Conservation (phyloP, 2,888 invertebrate species). For the Onthophagus sagittarius region DNA sequence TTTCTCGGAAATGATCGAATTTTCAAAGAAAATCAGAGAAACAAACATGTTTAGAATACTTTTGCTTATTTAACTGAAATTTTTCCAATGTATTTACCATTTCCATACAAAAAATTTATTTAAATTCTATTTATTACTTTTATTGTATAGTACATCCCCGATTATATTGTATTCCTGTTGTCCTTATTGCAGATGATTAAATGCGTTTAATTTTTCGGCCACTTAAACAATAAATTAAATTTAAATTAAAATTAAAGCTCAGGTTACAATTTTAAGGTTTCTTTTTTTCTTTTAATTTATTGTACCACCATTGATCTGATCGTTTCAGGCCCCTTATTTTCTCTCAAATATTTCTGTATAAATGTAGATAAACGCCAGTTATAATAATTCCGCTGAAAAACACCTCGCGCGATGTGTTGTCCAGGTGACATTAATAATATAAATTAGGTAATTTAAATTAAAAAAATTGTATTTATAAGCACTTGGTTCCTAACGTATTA, state of each 20-base stretch:
- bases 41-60: too few relatives aligned
- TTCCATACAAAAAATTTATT: too few relatives aligned
- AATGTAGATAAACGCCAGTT: slow-evolving; percentile 43
- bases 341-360: slow-evolving; percentile 35
- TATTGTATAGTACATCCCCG: slow-evolving; percentile 44
- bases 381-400: slow-evolving; percentile 43
- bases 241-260: slow-evolving; percentile 40
- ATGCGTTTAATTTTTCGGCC: not conserved
- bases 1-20: too few relatives aligned
- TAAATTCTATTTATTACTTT: slow-evolving; percentile 30
- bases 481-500: slow-evolving; percentile 50
- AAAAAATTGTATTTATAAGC: slow-evolving; percentile 46
- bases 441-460: slow-evolving; percentile 39
- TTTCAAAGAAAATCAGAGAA: too few relatives aligned
- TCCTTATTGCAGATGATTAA: slow-evolving; percentile 4
- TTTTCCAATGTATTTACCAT: too few relatives aligned
- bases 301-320: not conserved
- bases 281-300: slow-evolving; percentile 13
- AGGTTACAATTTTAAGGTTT: slow-evolving; percentile 25
- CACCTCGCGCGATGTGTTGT: slow-evolving; percentile 32
- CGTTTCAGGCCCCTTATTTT: slow-evolving; percentile 23
- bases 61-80: too few relatives aligned
- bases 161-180: slow-evolving; percentile 40
- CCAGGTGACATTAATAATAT: slow-evolving; percentile 36
- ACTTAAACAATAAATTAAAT: slow-evolving; percentile 1